Evolutionary conservation across 2,113 vertebrate genomes (phyloP).

Genomic region (Sitta europaea): DNA sequence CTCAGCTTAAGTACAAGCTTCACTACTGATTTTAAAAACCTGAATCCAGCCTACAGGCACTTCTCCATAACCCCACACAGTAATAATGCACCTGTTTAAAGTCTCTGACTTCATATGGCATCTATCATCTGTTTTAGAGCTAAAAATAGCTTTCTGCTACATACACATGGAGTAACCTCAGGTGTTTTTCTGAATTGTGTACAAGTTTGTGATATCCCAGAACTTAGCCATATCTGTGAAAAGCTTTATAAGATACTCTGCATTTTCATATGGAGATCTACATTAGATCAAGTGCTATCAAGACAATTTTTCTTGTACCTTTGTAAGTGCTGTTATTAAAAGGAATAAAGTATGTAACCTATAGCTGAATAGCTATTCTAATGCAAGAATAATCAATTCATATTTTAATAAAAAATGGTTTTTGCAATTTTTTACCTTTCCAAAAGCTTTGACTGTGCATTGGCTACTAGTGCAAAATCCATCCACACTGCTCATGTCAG

Average conservation of each 20-base stretch:
- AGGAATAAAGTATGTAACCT: background rate
- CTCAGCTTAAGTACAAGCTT: background rate
- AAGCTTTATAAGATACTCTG: conserved; percentile 50
- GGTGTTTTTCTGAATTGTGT: conserved; percentile 39
- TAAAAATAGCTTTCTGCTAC: background rate
- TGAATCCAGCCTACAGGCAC: background rate
- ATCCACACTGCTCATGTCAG: background rate
- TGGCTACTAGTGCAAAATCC: conserved; percentile 28
- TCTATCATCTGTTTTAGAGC: background rate
- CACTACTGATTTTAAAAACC: background rate
- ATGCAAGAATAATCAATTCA: background rate
- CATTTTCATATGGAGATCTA: conserved; percentile 61
- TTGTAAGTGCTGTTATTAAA: background rate
- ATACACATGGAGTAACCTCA: conserved; percentile 35
- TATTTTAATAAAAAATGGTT: background rate
- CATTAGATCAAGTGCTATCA: conserved; percentile 69
- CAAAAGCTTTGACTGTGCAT: conserved; percentile 59
- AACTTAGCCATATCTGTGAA: conserved; percentile 77
- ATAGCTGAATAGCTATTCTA: background rate
- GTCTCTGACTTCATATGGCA: background rate
- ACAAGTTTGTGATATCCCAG: conserved; percentile 51
- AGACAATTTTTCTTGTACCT: conserved; percentile 15
- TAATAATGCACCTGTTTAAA: background rate
- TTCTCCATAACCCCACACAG: background rate
- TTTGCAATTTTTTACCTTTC: conserved; percentile 48